phyloP scores from a whole-genome alignment of 2,797 vertebrate species.

The Intellagama lesueurii region DNA sequence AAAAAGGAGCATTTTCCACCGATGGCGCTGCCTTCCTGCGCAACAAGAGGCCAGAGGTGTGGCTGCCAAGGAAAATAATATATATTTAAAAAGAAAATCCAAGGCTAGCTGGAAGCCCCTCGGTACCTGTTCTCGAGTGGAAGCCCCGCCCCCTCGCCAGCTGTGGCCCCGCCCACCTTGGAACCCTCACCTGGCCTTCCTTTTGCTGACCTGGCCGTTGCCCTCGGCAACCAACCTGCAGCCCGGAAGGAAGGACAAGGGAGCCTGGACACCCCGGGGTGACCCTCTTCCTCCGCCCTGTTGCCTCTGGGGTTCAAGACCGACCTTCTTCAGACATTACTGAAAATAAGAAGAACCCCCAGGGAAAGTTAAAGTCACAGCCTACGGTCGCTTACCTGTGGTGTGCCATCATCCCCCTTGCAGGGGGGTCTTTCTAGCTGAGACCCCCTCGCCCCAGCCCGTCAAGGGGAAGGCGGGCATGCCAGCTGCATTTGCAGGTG shows the following conservation, averaged over 20 bases:
- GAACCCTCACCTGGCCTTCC: background rate
- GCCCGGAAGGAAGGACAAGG: background rate
- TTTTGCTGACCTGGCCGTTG: background rate
- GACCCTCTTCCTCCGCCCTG: background rate
- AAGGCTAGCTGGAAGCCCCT: no score
- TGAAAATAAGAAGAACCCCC: no score
- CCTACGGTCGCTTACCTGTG: no score
- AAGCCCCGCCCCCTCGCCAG: background rate
- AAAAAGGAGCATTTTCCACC: no score
- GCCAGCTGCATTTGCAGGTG: background rate
- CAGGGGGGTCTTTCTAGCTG: background rate
- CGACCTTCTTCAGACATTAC: background rate
- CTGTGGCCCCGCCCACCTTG: background rate
- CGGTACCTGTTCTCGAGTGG: background rate
- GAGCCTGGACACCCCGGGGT: background rate
- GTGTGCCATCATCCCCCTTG: no score
- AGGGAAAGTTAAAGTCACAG: no score
- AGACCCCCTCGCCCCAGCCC: background rate
- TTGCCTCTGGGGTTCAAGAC: background rate
- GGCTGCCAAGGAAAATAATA: no score
- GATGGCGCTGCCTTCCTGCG: no score
- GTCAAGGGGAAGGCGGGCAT: background rate
- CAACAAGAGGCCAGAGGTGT: no score
- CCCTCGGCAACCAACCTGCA: slow-evolving; percentile 1
- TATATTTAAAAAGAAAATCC: no score